Percentiles rank a stretch among this genome's conserved stretches.
phyloP scores from a whole-genome alignment of 92 coral and sea anemone species.

The Zoanthus solanderi region DNA sequence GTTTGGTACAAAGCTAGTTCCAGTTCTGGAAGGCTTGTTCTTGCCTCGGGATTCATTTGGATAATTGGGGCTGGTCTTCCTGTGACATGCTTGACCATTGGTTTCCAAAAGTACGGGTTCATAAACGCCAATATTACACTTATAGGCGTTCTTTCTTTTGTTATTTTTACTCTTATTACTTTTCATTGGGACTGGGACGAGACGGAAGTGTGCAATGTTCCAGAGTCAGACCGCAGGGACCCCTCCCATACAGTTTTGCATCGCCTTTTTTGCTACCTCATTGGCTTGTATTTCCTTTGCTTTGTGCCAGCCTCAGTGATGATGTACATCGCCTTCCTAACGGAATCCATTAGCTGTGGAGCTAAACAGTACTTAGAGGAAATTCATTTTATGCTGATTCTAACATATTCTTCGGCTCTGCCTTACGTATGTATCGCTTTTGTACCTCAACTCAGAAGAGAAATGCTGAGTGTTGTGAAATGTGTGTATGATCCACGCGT shows the following conservation, averaged over 20 bases:
- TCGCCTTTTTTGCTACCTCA: constrained; percentile 6
- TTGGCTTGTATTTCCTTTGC: constrained; percentile 19
- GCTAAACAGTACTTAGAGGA: neutral
- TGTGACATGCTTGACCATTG: constrained; percentile 31
- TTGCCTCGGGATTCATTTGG: constrained; percentile 38
- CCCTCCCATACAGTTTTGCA: neutral
- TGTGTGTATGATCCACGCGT: neutral
- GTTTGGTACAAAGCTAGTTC: constrained; percentile 22
- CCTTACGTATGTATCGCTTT: constrained; percentile 10
- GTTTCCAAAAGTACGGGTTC: constrained; percentile 37
- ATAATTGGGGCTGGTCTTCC: constrained; percentile 21
- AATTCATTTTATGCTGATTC: constrained; percentile 24
- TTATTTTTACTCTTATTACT: constrained; percentile 5
- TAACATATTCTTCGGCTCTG: constrained; percentile 4
- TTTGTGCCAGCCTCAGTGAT: constrained; percentile 19
- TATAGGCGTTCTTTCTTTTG: constrained; percentile 21
- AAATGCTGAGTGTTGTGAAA: neutral
- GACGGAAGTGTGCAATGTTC: neutral
- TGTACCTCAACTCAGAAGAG: constrained; percentile 22
- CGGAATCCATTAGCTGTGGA: constrained; percentile 13
- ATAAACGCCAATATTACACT: constrained; percentile 18
- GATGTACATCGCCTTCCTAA: constrained; percentile 18
- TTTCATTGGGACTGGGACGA: constrained; percentile 43
- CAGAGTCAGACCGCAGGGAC: neutral
- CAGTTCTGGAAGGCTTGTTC: constrained; percentile 22